phyloP scores from a whole-genome alignment of 2,888 invertebrate genomes.

The Vanessa cardui region DNA sequence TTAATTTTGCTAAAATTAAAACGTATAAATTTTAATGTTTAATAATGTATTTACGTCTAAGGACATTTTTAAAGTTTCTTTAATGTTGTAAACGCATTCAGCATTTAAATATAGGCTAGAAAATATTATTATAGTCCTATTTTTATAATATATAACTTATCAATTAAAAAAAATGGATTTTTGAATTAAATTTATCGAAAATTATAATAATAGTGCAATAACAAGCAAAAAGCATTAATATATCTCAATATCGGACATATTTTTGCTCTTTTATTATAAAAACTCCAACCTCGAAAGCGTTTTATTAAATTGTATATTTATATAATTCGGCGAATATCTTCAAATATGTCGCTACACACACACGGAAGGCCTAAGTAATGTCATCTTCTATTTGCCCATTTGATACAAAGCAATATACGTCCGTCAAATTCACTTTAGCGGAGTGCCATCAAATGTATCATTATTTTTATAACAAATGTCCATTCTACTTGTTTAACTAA shows the following conservation, averaged over 20 bases:
- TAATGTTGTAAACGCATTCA: too few species aligned
- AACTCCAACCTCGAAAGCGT: neutral
- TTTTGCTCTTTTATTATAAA: neutral
- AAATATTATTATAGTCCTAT: too few species aligned
- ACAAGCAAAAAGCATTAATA: too few species aligned
- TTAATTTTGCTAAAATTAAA: constrained; percentile 14
- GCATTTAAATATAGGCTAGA: too few species aligned
- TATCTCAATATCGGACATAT: neutral
- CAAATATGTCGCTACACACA: constrained; percentile 2
- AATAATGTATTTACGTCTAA: neutral
- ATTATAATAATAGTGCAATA: too few species aligned
- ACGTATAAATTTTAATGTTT: neutral
- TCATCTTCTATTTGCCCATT: constrained; percentile 32
- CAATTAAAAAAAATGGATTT: too few species aligned
- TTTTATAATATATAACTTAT: too few species aligned
- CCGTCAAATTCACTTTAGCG: constrained; percentile 48
- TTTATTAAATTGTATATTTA: neutral
- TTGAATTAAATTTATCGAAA: too few species aligned
- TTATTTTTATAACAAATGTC: constrained; percentile 63
- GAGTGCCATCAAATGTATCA: constrained; percentile 54
- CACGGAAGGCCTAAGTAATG: constrained; percentile 20
- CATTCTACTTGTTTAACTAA: constrained; percentile 74
- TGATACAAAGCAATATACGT: constrained; percentile 37
- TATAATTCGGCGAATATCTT: neutral
- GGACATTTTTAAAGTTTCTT: too few species aligned